A percentile compares a stretch with the other conserved stretches of the same genome.
These are phyloP conservation scores for Drosophila truncata DNA, from an alignment of 1,140 invertebrate species.

Conservation along the genomic window DNA sequence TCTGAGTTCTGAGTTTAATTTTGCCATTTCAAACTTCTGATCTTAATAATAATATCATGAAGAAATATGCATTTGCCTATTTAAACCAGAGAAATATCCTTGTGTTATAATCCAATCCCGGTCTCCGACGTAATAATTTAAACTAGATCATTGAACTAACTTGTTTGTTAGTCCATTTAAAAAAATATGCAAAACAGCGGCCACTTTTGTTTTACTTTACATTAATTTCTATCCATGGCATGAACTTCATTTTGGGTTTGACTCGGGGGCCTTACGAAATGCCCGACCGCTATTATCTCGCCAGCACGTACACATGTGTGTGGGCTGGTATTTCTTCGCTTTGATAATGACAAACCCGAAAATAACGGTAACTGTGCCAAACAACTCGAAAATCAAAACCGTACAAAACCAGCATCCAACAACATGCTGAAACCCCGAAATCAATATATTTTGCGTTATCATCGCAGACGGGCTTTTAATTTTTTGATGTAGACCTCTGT, in stretches of 20 bases:
- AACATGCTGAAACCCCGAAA: slow-evolving; percentile 33
- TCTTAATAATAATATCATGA: no score
- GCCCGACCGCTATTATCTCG: slow-evolving; percentile 15
- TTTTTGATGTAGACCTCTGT: slow-evolving; percentile 36
- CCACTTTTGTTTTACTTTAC: slow-evolving; percentile 56
- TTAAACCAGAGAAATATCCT: not conserved
- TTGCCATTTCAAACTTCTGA: no score
- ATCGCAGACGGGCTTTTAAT: slow-evolving; percentile 68
- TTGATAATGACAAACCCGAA: slow-evolving; percentile 66
- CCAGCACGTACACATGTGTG: slow-evolving; percentile 9
- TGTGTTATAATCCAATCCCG: no score
- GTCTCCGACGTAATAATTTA: not conserved
- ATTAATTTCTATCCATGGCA: slow-evolving; percentile 78
- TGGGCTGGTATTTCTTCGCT: slow-evolving; percentile 15
- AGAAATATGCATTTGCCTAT: not conserved
- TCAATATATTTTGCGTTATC: slow-evolving; percentile 60
- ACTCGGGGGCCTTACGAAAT: slow-evolving; percentile 66
- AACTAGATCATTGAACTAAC: not conserved
- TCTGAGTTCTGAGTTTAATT: no score
- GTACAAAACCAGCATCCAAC: slow-evolving; percentile 15
- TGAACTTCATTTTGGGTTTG: slow-evolving; percentile 76
- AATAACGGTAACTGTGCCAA: slow-evolving; percentile 77
- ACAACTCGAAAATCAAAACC: slow-evolving; percentile 23
- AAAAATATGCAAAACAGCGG: slow-evolving; percentile 29
- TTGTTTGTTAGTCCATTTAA: not conserved